A percentile compares a stretch with the other conserved stretches of the same genome.
Evolutionary conservation across 2,113 vertebrate genomes (phyloP).

Genomic region (Osmerus mordax): DNA sequence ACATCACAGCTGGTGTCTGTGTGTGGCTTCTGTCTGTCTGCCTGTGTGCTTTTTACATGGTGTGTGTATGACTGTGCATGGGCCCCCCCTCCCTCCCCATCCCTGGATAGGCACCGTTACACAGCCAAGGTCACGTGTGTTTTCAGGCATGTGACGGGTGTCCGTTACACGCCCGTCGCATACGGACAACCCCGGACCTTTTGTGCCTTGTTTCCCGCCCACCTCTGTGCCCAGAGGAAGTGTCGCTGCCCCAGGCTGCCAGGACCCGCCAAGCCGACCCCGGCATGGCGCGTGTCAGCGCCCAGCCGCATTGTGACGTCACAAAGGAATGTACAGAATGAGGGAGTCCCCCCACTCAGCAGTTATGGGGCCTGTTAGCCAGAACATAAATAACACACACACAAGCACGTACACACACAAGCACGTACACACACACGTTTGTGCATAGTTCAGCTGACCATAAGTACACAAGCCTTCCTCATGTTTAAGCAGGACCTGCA

Average conservation of each 20-base stretch:
- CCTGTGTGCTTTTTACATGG: neutral
- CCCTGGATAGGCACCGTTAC: no score
- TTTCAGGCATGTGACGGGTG: no score
- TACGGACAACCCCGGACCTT: no score
- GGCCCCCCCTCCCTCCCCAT: no score
- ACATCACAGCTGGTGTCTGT: neutral
- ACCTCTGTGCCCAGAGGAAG: constrained; percentile 8
- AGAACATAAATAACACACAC: constrained; percentile 32
- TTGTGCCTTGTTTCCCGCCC: no score
- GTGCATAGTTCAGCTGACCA: neutral
- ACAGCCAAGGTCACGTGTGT: no score
- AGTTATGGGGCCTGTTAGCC: constrained; percentile 33
- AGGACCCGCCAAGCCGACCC: constrained; percentile 11
- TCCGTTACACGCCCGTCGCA: no score
- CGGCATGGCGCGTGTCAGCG: constrained; percentile 27
- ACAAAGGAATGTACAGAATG: constrained; percentile 52
- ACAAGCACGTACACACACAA: no score
- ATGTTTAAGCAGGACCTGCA: neutral
- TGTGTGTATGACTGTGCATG: neutral
- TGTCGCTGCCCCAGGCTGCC: neutral
- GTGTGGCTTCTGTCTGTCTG: neutral
- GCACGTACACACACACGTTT: neutral
- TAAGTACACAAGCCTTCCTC: neutral
- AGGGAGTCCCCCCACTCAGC: constrained; percentile 19
- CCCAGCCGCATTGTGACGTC: constrained; percentile 51